Conservation (phyloP, 1,140 invertebrate genomes). For the Mamestra configurata region DNA sequence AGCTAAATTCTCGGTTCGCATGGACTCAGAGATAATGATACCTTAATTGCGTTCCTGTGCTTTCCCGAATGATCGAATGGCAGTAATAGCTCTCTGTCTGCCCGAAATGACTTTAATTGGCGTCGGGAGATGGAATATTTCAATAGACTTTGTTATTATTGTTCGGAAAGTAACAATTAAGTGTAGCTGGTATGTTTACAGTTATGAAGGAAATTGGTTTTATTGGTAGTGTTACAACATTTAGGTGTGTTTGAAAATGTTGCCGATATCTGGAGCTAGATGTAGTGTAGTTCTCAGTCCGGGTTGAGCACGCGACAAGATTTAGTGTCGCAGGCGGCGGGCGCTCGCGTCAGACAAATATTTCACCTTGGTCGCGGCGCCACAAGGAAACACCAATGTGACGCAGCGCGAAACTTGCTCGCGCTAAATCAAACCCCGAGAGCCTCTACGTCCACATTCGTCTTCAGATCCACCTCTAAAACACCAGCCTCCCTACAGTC, state of each 20-base stretch:
- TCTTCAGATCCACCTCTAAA: conserved; percentile 26
- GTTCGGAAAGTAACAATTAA: conserved; percentile 40
- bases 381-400: conserved; percentile 58
- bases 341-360: conserved; percentile 72
- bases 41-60: conserved; percentile 77
- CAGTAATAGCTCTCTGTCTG: conserved; percentile 77
- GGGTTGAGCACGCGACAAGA: conserved; percentile 78
- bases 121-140: conserved; percentile 56
- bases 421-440: conserved; percentile 51
- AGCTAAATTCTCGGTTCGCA: conserved; percentile 60
- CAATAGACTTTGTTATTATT: conserved; percentile 45
- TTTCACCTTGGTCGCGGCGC: conserved; percentile 74
- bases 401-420: conserved; percentile 40
- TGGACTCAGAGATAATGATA: conserved; percentile 72
- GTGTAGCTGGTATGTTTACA: conserved; percentile 6
- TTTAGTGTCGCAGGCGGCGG: conserved; percentile 68
- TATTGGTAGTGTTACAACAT: conserved; percentile 25
- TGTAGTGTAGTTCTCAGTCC: conserved; percentile 53
- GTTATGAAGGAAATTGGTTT: conserved; percentile 34
- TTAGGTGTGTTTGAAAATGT: conserved; percentile 45
- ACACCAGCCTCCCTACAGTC: conserved; percentile 30
- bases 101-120: conserved; percentile 72
- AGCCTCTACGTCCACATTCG: conserved; percentile 40
- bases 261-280: conserved; percentile 47
- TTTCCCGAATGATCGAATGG: conserved; percentile 76